Conservation (phyloP, 2,888 invertebrate species). For the Brenthis daphne region DNA sequence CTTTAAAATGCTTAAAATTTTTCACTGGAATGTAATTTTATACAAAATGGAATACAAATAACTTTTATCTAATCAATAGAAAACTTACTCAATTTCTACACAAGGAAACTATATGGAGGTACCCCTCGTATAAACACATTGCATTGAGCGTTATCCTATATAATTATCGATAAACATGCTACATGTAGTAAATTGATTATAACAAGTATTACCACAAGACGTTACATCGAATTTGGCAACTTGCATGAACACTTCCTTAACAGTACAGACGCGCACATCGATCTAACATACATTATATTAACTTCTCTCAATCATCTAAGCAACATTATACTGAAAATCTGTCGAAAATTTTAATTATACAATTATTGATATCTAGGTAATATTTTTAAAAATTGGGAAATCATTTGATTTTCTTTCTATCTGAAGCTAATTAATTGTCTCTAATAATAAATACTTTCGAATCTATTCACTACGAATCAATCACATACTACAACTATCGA, state of each 20-base stretch:
- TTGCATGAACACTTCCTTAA: conserved; percentile 72
- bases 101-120: conserved; percentile 62
- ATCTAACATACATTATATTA: conserved; percentile 38
- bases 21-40: conserved; percentile 61
- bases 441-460: conserved; percentile 46
- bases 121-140: conserved; percentile 75
- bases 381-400: conserved; percentile 23
- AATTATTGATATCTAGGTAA: conserved; percentile 21
- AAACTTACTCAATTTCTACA: conserved; percentile 57
- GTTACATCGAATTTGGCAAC: conserved; percentile 79
- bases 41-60: conserved; percentile 61
- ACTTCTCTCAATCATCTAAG: conserved; percentile 17
- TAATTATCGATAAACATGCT: conserved; percentile 72
- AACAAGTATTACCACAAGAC: conserved; percentile 65
- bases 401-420: conserved; percentile 27
- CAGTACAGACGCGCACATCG: conserved; percentile 41
- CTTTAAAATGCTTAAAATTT: conserved; percentile 53
- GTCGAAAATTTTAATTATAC: conserved; percentile 21
- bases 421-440: conserved; percentile 31
- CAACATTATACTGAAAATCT: conserved; percentile 22
- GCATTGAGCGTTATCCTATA: conserved; percentile 79
- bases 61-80: conserved; percentile 55
- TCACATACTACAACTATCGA: conserved; percentile 79
- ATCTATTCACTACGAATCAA: conserved; percentile 65
- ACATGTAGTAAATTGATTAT: conserved; percentile 62